phyloP scores from a whole-genome alignment of 2,797 vertebrate species.

The Avahi laniger region DNA sequence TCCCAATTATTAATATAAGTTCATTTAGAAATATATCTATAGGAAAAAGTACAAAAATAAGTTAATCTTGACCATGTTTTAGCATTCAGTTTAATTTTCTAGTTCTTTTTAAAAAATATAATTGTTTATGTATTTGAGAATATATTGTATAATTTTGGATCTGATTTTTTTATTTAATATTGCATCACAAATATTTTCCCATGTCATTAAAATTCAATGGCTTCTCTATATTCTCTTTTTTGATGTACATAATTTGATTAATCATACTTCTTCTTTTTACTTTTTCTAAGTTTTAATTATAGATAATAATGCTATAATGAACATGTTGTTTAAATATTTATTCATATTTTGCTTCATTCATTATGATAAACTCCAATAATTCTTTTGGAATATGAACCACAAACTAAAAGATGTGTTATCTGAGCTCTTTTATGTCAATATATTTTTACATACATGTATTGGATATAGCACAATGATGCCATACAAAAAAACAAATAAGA shows the following conservation, averaged over 20 bases:
- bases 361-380: neutral
- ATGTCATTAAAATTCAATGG: neutral
- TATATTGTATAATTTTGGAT: neutral
- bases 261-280: neutral
- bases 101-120: neutral
- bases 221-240: neutral
- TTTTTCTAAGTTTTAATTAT: neutral
- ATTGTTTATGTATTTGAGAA: neutral
- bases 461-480: neutral
- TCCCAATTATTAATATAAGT: neutral
- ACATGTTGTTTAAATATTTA: neutral
- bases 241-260: neutral
- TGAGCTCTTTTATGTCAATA: neutral
- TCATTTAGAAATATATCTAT: constrained; percentile 10
- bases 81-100: neutral
- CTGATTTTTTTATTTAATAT: neutral
- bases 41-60: neutral
- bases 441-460: neutral
- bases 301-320: neutral
- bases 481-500: neutral
- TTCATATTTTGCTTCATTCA: neutral
- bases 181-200: neutral
- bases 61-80: constrained; percentile 35
- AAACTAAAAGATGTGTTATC: neutral
- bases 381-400: neutral